Evolutionary conservation across 2,888 invertebrate species (phyloP).

Genomic region (Exocentrus adspersus): DNA sequence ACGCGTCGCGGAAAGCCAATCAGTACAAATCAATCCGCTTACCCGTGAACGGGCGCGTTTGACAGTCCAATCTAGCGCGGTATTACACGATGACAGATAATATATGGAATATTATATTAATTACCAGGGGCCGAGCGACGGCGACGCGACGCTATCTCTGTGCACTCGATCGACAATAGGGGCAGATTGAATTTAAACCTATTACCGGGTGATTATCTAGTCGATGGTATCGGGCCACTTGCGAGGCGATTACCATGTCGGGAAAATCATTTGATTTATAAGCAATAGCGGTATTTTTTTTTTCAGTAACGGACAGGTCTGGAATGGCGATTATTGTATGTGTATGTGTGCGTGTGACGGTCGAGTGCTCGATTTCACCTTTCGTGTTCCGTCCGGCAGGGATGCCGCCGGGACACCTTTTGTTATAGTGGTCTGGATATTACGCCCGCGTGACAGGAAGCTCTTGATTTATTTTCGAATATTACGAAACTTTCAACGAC

Average conservation of each 20-base stretch:
- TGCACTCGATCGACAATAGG: constrained; percentile 34
- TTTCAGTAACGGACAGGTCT: constrained; percentile 16
- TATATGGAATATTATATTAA: constrained; percentile 37
- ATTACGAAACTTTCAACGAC: constrained; percentile 8
- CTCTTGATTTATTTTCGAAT: constrained; percentile 32
- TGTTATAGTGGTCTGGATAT: constrained; percentile 29
- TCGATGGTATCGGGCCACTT: not conserved
- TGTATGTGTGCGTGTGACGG: constrained; percentile 19
- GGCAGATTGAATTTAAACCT: constrained; percentile 36
- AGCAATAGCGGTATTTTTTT: too few species aligned
- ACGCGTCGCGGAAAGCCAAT: not conserved
- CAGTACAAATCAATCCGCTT: constrained; percentile 8
- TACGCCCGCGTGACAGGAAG: constrained; percentile 36
- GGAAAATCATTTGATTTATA: too few species aligned
- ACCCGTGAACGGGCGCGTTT: constrained; percentile 1
- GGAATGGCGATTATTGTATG: constrained; percentile 36
- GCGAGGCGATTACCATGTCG: too few species aligned
- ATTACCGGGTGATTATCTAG: constrained; percentile 34
- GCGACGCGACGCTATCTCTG: constrained; percentile 33
- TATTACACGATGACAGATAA: constrained; percentile 11
- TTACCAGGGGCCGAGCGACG: constrained; percentile 32
- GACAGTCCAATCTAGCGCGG: constrained; percentile 8
- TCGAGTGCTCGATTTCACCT: constrained; percentile 38
- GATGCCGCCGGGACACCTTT: constrained; percentile 2
- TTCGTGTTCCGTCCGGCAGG: constrained; percentile 24